Evolutionary conservation across 2,888 invertebrate genomes (phyloP).

Genomic region (Apamea epomidion): DNA sequence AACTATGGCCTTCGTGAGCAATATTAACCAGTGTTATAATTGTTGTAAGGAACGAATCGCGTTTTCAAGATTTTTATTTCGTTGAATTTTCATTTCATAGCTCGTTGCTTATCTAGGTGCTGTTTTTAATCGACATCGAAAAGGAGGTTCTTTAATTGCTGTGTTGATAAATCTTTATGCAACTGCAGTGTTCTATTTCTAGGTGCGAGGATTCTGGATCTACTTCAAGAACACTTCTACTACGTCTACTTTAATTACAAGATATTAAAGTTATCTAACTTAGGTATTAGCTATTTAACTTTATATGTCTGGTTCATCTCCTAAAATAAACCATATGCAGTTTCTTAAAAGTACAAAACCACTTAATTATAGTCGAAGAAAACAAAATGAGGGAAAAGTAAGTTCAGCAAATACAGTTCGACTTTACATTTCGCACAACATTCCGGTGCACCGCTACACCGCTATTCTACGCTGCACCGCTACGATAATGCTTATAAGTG

Average conservation of each 20-base stretch:
- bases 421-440: background rate
- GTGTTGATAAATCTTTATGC: background rate
- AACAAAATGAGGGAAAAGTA: background rate
- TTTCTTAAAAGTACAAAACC: background rate
- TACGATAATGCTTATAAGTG: background rate
- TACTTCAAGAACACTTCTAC: background rate
- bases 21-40: slow-evolving; percentile 67
- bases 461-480: background rate
- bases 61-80: slow-evolving; percentile 50
- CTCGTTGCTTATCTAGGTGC: slow-evolving; percentile 40
- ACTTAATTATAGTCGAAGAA: background rate
- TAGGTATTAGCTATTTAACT: background rate
- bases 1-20: slow-evolving; percentile 62
- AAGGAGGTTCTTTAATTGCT: slow-evolving; percentile 12
- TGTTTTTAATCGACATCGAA: slow-evolving; percentile 31
- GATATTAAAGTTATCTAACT: background rate
- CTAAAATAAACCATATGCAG: background rate
- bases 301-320: background rate
- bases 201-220: background rate
- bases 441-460: background rate
- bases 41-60: slow-evolving; percentile 63
- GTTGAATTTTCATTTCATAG: slow-evolving; percentile 26
- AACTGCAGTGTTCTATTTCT: background rate
- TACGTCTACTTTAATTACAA: background rate
- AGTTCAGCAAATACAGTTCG: background rate